These are phyloP conservation scores for Ceryle rudis DNA, from an alignment of 2,797 vertebrate species.

Conservation along the genomic window DNA sequence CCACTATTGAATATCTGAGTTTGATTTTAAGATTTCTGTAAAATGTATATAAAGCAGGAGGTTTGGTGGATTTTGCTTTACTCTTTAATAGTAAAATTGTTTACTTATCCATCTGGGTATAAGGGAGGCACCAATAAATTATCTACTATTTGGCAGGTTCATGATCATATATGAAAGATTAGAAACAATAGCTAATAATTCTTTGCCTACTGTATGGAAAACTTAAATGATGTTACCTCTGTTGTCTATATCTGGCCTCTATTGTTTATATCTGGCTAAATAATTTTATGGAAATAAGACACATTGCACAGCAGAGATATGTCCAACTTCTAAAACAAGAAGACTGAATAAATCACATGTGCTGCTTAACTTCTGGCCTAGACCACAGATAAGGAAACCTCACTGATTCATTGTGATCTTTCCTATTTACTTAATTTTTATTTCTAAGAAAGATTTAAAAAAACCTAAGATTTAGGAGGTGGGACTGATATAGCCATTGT, in stretches of 20 bases:
- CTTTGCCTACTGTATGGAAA: not conserved
- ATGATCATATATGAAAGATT: not conserved
- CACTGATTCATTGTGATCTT: not conserved
- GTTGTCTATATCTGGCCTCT: not conserved
- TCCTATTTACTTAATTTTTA: not conserved
- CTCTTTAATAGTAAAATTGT: not conserved
- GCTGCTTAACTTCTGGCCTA: not conserved
- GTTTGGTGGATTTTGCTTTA: not conserved
- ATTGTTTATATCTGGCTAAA: not conserved
- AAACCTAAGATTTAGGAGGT: not conserved
- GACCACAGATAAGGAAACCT: not conserved
- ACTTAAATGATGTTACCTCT: not conserved
- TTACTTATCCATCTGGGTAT: not conserved
- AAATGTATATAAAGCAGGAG: not conserved
- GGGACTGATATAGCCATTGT: not conserved
- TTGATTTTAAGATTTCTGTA: not conserved
- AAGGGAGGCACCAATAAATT: not conserved
- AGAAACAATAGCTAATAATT: not conserved
- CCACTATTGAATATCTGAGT: not conserved
- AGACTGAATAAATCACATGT: not conserved
- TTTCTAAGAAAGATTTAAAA: not conserved
- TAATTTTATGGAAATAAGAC: not conserved
- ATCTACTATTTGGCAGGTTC: not conserved
- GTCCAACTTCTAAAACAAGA: not conserved
- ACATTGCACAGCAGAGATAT: not conserved